Base-by-base conservation (phyloP, 2,797 vertebrate species). In the Amblyopsis hoosieri region DNA sequence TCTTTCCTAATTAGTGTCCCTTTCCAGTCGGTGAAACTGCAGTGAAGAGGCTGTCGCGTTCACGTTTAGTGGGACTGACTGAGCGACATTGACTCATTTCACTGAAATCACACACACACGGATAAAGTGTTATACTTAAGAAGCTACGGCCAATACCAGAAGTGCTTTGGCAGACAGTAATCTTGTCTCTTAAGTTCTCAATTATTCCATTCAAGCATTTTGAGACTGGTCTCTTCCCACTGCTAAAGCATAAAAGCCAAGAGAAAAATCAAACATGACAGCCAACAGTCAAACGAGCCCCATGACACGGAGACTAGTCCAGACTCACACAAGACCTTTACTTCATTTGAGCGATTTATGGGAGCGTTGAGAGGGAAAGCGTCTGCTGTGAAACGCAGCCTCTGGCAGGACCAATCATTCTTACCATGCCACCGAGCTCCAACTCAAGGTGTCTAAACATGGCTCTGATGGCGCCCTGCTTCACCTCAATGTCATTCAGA, bases 331-430 rank as follows among this genome's bases (percentile, higher is more conserved):
- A 47, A 7, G 17, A 48, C 23, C 56, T 82, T 69, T 70, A 13
- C n/a, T 71, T 72, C 55, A 71, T 56, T 59, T 52, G 50, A 54
- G 31, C 57, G 72, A 75, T 85, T 78, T 75, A 80, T 17, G 55
- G 45, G 46, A 14, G 62, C 0, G 1, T 12, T 66, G 42, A 52
- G 15, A 49, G 74, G 63, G 54, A 50, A 76, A 56, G 67, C 51
- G 51, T 60, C 65, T 63, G 60, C 62, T 62, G 79, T 72, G 66
- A 56, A 76, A 69, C 66, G 51, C 57, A n/a, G 68, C 29, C 46
- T 47, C 54, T 65, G 48, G 51, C 68, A 59, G 62, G 57, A 64
- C 70, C 66, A 81, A 59, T 19, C 55, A 63, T 77, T 82, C 69
- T 63, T 67, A 55, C 59, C 48, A 37, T 53, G 15, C 45, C 31